These are phyloP conservation scores for Sphecodes monilicornis DNA, from an alignment of 2,888 invertebrate species.

Conservation along the genomic window DNA sequence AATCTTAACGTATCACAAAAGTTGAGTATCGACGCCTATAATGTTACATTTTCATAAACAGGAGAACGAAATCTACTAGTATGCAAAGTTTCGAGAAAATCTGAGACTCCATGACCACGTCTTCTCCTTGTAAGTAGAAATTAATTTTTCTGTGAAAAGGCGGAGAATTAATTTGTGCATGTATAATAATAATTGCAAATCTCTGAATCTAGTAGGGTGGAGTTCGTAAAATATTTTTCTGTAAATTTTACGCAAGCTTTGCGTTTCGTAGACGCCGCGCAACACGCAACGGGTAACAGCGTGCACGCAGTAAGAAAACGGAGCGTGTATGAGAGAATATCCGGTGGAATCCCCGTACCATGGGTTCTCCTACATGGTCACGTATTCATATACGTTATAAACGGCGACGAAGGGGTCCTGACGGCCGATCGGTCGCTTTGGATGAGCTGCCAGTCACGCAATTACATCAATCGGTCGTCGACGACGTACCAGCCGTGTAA, in stretches of 20 bases:
- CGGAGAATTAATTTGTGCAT: background rate
- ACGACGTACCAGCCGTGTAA: slow-evolving; percentile 56
- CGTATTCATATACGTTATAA: slow-evolving; percentile 62
- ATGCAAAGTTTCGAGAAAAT: no score
- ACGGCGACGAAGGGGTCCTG: slow-evolving; percentile 52
- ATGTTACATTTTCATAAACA: no score
- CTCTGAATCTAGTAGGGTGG: background rate
- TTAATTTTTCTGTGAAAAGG: background rate
- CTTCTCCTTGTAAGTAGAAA: no score
- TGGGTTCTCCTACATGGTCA: slow-evolving; percentile 52
- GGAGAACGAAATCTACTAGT: no score
- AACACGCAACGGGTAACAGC: slow-evolving; percentile 4
- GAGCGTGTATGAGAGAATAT: slow-evolving; percentile 70
- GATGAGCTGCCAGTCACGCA: slow-evolving; percentile 76
- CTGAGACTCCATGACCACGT: no score
- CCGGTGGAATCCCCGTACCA: slow-evolving; percentile 66
- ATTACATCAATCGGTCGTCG: slow-evolving; percentile 77
- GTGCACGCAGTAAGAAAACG: slow-evolving; percentile 63
- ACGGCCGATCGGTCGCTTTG: slow-evolving; percentile 70
- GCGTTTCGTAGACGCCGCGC: background rate
- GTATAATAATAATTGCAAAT: background rate
- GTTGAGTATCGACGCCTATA: no score
- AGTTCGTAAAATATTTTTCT: background rate
- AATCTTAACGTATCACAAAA: no score
- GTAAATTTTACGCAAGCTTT: background rate